phyloP scores from a whole-genome alignment of 2,797 vertebrate genomes.

The Myotis findleyi region DNA sequence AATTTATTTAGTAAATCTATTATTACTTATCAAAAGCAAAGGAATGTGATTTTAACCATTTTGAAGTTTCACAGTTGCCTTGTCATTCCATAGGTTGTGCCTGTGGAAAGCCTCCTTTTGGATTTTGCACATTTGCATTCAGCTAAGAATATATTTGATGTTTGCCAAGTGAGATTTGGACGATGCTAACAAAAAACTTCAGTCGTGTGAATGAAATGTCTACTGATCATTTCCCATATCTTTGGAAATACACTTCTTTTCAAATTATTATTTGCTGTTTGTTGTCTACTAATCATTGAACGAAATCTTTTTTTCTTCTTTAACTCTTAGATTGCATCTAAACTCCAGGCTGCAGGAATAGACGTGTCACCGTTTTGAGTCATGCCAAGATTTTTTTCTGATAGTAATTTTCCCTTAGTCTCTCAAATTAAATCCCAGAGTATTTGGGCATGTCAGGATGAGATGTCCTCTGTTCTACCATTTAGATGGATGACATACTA shows the following conservation, averaged over 20 bases:
- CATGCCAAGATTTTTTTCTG: neutral
- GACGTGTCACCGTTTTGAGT: neutral
- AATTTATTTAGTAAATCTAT: neutral
- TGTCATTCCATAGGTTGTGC: neutral
- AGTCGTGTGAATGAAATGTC: neutral
- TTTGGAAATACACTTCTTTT: neutral
- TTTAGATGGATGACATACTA: neutral
- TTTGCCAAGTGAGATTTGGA: conserved; percentile 28
- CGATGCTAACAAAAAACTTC: conserved; percentile 18
- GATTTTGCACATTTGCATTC: conserved; percentile 21
- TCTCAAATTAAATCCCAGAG: neutral
- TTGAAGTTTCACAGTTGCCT: conserved; percentile 5
- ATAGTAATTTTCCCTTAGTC: neutral
- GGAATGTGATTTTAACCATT: neutral
- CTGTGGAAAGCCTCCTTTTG: neutral
- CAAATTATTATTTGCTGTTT: conserved; percentile 10
- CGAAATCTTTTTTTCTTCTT: neutral
- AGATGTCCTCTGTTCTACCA: neutral
- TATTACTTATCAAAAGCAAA: neutral
- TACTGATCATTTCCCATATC: neutral
- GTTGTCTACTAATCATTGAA: neutral
- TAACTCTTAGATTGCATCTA: neutral
- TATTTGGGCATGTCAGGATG: neutral
- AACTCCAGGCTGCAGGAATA: neutral
- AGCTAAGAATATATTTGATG: neutral